phyloP scores from a whole-genome alignment of 2,797 vertebrate species.

The Enteromius trimaculatus region DNA sequence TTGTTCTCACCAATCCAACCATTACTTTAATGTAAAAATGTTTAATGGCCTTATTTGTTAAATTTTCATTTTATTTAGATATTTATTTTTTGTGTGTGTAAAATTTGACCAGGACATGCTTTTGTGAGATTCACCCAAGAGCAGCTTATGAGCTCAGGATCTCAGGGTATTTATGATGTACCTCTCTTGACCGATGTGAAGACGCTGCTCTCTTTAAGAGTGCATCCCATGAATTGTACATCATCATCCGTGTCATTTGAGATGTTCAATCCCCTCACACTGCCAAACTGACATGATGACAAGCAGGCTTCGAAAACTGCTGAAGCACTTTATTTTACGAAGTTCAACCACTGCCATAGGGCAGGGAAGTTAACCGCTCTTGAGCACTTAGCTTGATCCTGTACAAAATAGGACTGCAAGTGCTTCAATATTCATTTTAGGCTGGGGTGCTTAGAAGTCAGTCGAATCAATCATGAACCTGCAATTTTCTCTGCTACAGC shows the following conservation, averaged over 20 bases:
- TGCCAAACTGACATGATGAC: background rate
- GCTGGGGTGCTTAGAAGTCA: background rate
- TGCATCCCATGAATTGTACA: slow-evolving; percentile 11
- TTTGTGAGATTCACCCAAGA: slow-evolving; percentile 19
- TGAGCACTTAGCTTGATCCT: background rate
- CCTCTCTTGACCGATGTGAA: slow-evolving; percentile 51
- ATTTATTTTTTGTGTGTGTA: background rate
- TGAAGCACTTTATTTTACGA: background rate
- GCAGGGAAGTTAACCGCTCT: background rate
- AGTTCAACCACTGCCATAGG: slow-evolving; percentile 4
- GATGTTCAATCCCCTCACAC: background rate
- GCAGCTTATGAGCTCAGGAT: slow-evolving; percentile 57
- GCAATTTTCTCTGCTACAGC: background rate
- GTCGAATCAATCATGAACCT: background rate
- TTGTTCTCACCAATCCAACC: background rate
- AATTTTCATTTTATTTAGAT: background rate
- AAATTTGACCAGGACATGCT: slow-evolving; percentile 13
- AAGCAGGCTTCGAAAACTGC: background rate
- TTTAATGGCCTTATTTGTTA: background rate
- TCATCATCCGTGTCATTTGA: slow-evolving; percentile 2
- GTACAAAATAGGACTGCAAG: background rate
- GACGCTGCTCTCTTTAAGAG: background rate
- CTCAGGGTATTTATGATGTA: slow-evolving; percentile 68
- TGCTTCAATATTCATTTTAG: background rate
- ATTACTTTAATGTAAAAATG: background rate